phyloP scores from a whole-genome alignment of 1,140 invertebrate genomes.

The Pachypeltis micranthus region DNA sequence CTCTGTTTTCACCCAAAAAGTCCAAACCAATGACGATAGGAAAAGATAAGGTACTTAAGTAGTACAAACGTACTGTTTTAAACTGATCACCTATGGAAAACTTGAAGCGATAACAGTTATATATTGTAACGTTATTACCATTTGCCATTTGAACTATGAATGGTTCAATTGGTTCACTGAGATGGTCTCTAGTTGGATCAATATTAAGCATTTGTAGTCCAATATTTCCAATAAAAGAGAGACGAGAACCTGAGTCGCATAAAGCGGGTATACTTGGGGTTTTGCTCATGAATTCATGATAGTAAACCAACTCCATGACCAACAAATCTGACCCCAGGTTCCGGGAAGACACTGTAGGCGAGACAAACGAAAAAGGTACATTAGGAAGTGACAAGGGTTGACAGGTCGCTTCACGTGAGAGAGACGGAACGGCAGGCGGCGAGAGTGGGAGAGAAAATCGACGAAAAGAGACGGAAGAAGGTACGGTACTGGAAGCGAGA shows the following conservation, averaged over 20 bases:
- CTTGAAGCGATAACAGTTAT: background rate
- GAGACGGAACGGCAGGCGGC: background rate
- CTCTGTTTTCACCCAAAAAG: background rate
- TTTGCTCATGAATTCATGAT: background rate
- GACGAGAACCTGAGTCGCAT: background rate
- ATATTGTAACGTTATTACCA: background rate
- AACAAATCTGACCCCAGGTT: background rate
- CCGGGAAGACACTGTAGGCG: background rate
- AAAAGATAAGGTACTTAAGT: background rate
- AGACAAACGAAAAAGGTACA: background rate
- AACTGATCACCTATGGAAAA: background rate
- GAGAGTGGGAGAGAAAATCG: background rate
- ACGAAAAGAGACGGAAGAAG: background rate
- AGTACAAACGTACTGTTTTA: background rate
- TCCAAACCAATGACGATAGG: too few relatives aligned
- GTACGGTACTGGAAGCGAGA: background rate
- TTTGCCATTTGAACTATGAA: background rate
- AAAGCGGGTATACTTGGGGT: too few relatives aligned
- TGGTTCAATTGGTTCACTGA: background rate
- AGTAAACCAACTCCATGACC: background rate
- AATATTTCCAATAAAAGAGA: background rate
- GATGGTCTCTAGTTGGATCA: background rate
- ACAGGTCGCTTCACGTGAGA: background rate
- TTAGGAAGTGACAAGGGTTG: background rate
- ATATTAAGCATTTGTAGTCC: background rate